These are phyloP conservation scores for Rhorus exstirpatorius DNA, from an alignment of 2,888 invertebrate genomes.

Conservation along the genomic window DNA sequence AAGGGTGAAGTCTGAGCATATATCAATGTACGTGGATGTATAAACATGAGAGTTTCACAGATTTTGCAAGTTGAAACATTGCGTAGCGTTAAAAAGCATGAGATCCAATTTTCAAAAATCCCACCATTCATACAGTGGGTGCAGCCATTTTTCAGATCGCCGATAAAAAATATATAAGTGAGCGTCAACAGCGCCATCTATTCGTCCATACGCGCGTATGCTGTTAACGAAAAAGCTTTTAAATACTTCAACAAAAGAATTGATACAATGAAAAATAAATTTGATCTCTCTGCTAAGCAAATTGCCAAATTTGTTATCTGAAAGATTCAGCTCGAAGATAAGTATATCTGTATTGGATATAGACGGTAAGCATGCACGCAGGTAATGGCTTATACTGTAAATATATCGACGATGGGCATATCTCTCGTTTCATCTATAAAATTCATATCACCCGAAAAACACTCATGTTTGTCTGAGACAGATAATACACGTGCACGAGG, in stretches of 20 bases:
- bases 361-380: background rate
- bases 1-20: background rate
- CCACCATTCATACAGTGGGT: too few relatives aligned
- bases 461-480: background rate
- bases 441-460: background rate
- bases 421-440: slow-evolving; percentile 5
- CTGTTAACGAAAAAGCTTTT: too few relatives aligned
- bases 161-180: too few relatives aligned
- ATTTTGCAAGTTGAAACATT: too few relatives aligned
- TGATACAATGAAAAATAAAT: slow-evolving; percentile 1
- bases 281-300: background rate
- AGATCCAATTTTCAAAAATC: too few relatives aligned
- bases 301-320: slow-evolving; percentile 17
- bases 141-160: too few relatives aligned
- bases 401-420: slow-evolving; percentile 1
- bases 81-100: too few relatives aligned
- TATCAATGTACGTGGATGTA: too few relatives aligned
- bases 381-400: slow-evolving; percentile 5
- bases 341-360: background rate
- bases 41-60: too few relatives aligned
- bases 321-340: slow-evolving; percentile 7
- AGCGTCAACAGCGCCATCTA: too few relatives aligned
- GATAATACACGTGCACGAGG: background rate
- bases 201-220: too few relatives aligned
- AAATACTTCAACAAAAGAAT: background rate